These are phyloP conservation scores for Paradoxurus hermaphroditus DNA, from an alignment of 2,113 vertebrate genomes.

Conservation along the genomic window DNA sequence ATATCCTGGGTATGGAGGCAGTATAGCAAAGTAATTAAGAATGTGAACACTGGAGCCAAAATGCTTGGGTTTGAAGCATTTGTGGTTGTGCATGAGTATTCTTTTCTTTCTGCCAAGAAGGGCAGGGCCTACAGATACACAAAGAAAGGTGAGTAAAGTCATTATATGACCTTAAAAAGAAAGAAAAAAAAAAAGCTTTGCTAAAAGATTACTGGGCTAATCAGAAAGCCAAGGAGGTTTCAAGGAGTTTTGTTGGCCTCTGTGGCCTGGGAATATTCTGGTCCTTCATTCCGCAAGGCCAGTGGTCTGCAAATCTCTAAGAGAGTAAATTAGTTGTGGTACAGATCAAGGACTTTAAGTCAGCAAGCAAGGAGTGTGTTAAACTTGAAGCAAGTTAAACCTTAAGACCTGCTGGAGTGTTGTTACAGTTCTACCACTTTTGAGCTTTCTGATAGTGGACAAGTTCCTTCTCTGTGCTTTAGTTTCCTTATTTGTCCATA, in stretches of 20 bases:
- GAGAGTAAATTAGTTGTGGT: background rate
- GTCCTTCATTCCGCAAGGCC: background rate
- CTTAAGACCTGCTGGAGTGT: background rate
- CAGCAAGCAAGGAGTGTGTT: background rate
- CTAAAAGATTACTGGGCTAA: background rate
- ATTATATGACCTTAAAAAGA: background rate
- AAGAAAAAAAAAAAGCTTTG: background rate
- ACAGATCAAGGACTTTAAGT: background rate
- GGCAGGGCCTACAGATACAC: background rate
- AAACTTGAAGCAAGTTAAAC: background rate
- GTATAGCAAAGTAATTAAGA: background rate
- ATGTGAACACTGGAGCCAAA: background rate
- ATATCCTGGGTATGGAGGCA: background rate
- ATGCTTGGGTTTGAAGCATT: background rate
- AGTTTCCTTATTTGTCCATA: background rate
- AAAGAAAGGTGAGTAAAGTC: background rate
- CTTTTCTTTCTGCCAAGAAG: background rate
- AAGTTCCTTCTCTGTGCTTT: background rate
- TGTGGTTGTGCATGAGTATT: background rate
- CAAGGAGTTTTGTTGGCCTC: background rate
- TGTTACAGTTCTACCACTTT: background rate
- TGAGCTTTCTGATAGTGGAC: background rate
- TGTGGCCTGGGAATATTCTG: background rate
- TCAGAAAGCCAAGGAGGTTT: background rate
- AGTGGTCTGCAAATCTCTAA: background rate